These are phyloP conservation scores for Dinocampus coccinellae DNA, from an alignment of 2,888 invertebrate genomes.

Conservation along the genomic window DNA sequence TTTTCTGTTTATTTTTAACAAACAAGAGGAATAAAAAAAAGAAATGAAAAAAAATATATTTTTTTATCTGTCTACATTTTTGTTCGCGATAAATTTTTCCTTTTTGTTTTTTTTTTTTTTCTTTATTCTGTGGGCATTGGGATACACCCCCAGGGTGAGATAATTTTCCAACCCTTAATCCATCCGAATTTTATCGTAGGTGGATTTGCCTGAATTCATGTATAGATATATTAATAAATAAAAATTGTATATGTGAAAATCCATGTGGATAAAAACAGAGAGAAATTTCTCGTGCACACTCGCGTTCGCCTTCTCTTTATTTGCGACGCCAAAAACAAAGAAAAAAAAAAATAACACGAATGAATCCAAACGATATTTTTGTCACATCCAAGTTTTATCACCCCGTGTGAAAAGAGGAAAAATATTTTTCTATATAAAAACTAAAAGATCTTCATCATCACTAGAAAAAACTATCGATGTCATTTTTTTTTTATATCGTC, in stretches of 20 bases:
- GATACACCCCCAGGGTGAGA: background rate
- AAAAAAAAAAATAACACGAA: background rate
- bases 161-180: background rate
- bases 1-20: too few species aligned
- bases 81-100: background rate
- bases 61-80: background rate
- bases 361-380: background rate
- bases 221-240: too few species aligned
- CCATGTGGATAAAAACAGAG: background rate
- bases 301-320: too few species aligned
- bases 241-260: background rate
- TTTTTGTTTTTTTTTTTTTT: background rate
- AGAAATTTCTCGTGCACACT: background rate
- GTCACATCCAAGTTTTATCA: background rate
- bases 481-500: background rate
- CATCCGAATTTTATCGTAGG: background rate
- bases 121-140: background rate
- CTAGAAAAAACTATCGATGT: background rate
- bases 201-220: background rate
- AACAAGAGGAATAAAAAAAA: background rate
- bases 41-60: background rate
- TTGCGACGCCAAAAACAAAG: background rate
- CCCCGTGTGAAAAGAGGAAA: too few species aligned
- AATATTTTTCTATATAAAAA: background rate
- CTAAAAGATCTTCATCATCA: slow-evolving; percentile 3